Evolutionary conservation across 2,888 invertebrate genomes (phyloP).

Genomic region (Plagodis dolabraria): DNA sequence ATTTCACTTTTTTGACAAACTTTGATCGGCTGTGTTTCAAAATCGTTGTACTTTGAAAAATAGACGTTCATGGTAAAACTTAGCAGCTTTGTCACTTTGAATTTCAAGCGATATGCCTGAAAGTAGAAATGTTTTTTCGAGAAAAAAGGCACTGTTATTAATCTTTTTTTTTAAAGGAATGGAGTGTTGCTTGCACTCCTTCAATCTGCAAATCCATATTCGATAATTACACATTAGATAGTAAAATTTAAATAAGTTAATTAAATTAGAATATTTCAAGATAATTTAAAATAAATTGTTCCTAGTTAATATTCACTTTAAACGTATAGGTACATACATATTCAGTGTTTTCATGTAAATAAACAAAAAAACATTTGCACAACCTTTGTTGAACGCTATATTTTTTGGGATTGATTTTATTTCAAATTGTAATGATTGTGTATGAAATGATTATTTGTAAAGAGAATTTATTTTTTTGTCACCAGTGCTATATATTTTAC

Average conservation of each 20-base stretch:
- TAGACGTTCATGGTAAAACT: too few species aligned
- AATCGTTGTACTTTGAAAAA: too few species aligned
- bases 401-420: conserved; percentile 10
- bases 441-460: background rate
- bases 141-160: too few species aligned
- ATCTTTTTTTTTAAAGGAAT: background rate
- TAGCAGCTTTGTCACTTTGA: too few species aligned
- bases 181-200: background rate
- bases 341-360: conserved; percentile 3
- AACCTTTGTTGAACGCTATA: background rate
- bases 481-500: conserved; percentile 2
- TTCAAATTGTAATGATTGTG: background rate
- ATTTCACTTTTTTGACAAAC: too few species aligned
- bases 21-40: too few species aligned
- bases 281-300: conserved; percentile 44
- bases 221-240: conserved; percentile 17
- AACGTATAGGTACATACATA: conserved; percentile 1
- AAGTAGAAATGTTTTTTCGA: too few species aligned
- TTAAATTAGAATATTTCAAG: conserved; percentile 11
- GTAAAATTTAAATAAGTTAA: conserved; percentile 14
- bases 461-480: conserved; percentile 20
- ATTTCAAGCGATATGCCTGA: too few species aligned
- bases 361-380: background rate
- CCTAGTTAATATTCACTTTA: conserved; percentile 46
- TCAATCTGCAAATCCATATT: background rate